phyloP scores from a whole-genome alignment of 2,888 invertebrate genomes.

The Amiota minor region DNA sequence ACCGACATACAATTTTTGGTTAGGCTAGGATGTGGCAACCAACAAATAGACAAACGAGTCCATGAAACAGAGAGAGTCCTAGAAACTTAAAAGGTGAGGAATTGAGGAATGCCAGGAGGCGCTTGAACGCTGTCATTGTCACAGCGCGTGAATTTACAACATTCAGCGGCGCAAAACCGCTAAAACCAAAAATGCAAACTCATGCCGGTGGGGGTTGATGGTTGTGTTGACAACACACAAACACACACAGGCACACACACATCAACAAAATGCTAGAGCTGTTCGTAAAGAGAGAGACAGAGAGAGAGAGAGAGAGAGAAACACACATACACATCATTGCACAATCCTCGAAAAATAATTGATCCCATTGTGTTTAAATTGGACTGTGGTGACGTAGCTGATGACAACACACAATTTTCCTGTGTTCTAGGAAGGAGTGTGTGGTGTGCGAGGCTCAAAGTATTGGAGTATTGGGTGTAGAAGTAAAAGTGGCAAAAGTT shows the following conservation, averaged over 20 bases:
- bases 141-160: constrained; percentile 26
- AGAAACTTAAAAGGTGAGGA: not conserved
- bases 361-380: constrained; percentile 64
- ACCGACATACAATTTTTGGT: constrained; percentile 19
- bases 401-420: constrained; percentile 21
- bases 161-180: constrained; percentile 15
- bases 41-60: not conserved
- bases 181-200: constrained; percentile 25
- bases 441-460: not conserved
- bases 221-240: not conserved
- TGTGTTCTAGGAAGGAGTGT: not conserved
- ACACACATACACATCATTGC: constrained; percentile 49
- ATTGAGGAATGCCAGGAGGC: not conserved
- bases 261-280: not conserved
- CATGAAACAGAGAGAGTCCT: not conserved
- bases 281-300: too few relatives aligned
- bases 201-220: not conserved
- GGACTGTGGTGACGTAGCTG: constrained; percentile 43
- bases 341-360: constrained; percentile 60
- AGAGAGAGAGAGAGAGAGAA: not conserved
- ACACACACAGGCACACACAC: not conserved
- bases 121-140: constrained; percentile 6
- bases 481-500: not conserved
- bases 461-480: too few relatives aligned
- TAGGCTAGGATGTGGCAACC: constrained; percentile 5